These are phyloP conservation scores for Amblyjoppa fuscipennis DNA, from an alignment of 2,888 invertebrate genomes.

Conservation along the genomic window DNA sequence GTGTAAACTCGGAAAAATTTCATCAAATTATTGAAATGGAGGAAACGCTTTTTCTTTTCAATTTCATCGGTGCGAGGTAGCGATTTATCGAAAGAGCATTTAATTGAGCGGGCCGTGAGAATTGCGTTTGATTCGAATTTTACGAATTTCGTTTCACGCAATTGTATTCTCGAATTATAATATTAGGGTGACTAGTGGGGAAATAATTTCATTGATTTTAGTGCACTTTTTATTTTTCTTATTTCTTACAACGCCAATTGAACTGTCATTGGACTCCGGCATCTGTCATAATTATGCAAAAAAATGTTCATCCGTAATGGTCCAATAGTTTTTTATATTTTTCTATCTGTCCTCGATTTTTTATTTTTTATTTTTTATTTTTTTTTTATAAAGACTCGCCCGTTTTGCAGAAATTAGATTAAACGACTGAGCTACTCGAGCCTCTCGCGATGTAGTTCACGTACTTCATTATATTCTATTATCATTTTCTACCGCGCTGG, in stretches of 20 bases:
- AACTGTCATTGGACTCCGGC: background rate
- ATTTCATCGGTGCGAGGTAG: no score
- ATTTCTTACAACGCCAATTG: background rate
- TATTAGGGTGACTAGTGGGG: no score
- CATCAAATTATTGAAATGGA: background rate
- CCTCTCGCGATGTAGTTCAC: conserved; percentile 20
- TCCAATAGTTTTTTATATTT: background rate
- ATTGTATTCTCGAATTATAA: no score
- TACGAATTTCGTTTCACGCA: no score
- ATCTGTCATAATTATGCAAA: background rate
- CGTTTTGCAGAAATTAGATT: conserved; percentile 27
- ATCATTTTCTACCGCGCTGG: conserved; percentile 10
- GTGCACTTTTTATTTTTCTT: background rate
- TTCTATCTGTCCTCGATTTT: background rate
- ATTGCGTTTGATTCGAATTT: no score
- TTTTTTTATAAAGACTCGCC: conserved; percentile 15
- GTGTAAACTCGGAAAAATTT: background rate
- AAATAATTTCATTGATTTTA: background rate
- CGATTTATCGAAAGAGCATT: no score
- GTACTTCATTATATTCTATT: conserved; percentile 1
- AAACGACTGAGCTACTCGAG: conserved; percentile 28
- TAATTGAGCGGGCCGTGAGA: no score
- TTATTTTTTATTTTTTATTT: background rate
- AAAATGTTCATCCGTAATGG: background rate
- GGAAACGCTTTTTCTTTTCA: background rate